Base-by-base conservation (phyloP, 1,140 invertebrate genomes). In the Patella vulgata region DNA sequence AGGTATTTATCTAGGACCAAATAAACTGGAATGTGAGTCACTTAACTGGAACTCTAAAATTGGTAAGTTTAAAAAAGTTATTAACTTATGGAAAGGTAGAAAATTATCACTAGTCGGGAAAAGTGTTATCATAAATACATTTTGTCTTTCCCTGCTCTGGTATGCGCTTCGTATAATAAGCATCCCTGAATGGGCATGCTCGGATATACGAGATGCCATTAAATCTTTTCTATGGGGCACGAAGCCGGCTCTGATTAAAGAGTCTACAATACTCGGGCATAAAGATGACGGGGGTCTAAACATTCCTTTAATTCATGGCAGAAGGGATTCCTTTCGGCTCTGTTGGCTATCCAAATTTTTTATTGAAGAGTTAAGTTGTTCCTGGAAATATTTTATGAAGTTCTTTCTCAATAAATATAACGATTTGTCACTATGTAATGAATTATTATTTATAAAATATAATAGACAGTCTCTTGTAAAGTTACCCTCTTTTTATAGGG, bases 31-130 rank as follows among this genome's bases (percentile, higher is more conserved):
- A n/a, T 53, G 53, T 14, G 14, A 30, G 31, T 68, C 66, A 3
- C 28, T 19, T 17, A 52, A 31, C 1, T 52, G 50, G 50, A 52
- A 52, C n/a, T 17, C n/a, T 2, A 31, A 28, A 33, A 30, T 30
- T 12, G 31, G n/a, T 31, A 52, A 52, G 17, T 4, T 52, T 52
- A 28, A 30, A 4, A 19, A 19, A 1, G 23, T 59, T 2, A n/a
- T 50, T 17, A 19, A 17, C n/a, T 17, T n/a, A 12, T 44, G 19
- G 17, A 62, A 59, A 43, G 12, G 25, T 21, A 23, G 58, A 28
- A 30, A 21, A 59, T 55, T 72, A 40, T 67, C 68, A n/a, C 63
- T 71, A 47, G 59, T 56, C 44, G 61, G 62, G 40, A 71, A 69
- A 63, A 56, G 47, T 44, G 39, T 58, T 0, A 43, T 75, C 48